Percentiles rank a stretch among this genome's conserved stretches.
Conservation (phyloP, 2,113 vertebrate species). For the Apteryx mantelli region DNA sequence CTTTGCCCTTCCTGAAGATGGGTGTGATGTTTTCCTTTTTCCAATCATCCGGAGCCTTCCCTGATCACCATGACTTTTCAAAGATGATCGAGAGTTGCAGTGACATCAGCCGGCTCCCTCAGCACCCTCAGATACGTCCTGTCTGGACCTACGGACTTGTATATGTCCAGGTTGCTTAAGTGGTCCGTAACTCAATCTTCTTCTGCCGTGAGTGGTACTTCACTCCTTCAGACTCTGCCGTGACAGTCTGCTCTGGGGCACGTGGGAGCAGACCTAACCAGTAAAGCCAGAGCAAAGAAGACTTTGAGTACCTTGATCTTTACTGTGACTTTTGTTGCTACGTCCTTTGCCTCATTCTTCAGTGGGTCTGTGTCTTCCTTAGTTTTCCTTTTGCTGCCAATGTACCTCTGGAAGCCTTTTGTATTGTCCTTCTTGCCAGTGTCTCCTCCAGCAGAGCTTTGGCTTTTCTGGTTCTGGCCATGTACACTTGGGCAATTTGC, state of each 20-base stretch:
- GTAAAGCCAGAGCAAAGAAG: background rate
- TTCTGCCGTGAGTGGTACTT: background rate
- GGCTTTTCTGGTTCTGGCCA: background rate
- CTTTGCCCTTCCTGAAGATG: background rate
- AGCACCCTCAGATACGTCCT: background rate
- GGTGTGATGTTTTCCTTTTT: background rate
- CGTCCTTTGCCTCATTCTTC: background rate
- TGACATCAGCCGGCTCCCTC: constrained; percentile 30
- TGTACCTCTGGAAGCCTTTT: background rate
- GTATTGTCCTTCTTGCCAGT: background rate
- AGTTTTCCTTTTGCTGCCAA: background rate
- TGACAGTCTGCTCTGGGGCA: background rate
- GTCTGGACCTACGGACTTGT: accelerated
- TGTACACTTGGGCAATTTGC: too few species aligned
- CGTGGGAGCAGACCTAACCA: background rate
- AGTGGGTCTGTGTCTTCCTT: background rate
- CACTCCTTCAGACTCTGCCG: background rate
- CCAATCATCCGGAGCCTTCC: background rate
- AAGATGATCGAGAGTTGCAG: background rate
- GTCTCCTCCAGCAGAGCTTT: background rate
- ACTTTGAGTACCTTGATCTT: background rate
- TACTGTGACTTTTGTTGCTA: background rate
- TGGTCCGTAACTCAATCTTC: background rate
- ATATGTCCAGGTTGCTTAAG: background rate
- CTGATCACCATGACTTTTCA: accelerated